Percentiles rank a stretch among this genome's conserved stretches.
Evolutionary conservation across 2,113 vertebrate genomes (phyloP).

Genomic region (Pteropus alecto): DNA sequence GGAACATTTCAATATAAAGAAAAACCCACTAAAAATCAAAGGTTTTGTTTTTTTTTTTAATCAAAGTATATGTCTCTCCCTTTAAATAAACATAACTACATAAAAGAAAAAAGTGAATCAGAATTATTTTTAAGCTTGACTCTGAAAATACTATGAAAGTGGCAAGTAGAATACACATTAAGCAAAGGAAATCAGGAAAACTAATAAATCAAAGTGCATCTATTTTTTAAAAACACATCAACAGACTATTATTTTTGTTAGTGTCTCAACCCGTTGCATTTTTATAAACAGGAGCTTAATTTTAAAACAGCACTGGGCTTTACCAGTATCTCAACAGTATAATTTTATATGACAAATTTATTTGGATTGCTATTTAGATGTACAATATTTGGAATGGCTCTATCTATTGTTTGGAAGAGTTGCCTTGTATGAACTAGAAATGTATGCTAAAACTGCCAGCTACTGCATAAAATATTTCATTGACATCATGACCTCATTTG

Average conservation of each 20-base stretch:
- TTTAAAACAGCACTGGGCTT: constrained; percentile 19
- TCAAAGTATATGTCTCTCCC: not conserved
- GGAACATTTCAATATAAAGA: not conserved
- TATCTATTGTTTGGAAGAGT: constrained; percentile 38
- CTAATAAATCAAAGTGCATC: not conserved
- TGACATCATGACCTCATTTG: constrained; percentile 53
- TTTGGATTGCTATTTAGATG: constrained; percentile 41
- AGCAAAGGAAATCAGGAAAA: not conserved
- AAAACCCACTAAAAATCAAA: not conserved
- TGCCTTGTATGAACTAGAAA: constrained; percentile 15
- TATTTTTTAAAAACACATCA: not conserved
- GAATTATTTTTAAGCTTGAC: not conserved
- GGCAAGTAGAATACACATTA: not conserved
- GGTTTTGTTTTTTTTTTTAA: not conserved
- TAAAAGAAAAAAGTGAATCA: not conserved
- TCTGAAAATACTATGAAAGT: not conserved
- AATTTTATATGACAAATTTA: constrained; percentile 30
- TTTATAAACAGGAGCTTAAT: not conserved
- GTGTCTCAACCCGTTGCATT: not conserved
- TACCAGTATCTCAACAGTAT: not conserved
- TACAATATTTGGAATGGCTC: constrained; percentile 50
- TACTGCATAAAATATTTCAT: constrained; percentile 54
- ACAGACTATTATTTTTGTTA: not conserved
- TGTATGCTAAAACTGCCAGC: not conserved
- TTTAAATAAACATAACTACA: not conserved